Evolutionary conservation across 1,140 invertebrate species (phyloP).

Genomic region (Lanistes nyassanus): DNA sequence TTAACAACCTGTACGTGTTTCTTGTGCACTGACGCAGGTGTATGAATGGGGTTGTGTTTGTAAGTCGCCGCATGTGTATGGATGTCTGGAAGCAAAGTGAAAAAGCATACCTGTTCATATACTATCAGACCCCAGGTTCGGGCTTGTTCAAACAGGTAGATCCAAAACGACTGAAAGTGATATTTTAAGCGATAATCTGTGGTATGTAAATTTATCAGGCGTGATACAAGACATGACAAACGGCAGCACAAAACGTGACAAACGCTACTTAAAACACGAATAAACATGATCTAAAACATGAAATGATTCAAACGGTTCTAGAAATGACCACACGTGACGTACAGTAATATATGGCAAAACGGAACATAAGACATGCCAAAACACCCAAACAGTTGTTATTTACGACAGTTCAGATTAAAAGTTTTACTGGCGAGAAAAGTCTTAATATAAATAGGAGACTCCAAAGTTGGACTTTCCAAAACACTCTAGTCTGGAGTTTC

Average conservation of each 20-base stretch:
- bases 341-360: not conserved
- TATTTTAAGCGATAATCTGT: not conserved
- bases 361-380: too few relatives aligned
- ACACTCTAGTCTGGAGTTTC: too few relatives aligned
- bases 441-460: too few relatives aligned
- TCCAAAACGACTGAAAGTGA: conserved; percentile 42
- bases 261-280: not conserved
- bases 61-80: not conserved
- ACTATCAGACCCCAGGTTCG: conserved; percentile 43
- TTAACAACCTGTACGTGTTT: too few relatives aligned
- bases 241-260: not conserved
- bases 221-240: not conserved
- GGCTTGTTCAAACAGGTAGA: conserved; percentile 38
- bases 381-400: not conserved
- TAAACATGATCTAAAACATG: not conserved
- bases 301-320: not conserved
- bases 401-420: not conserved
- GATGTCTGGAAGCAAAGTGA: conserved; percentile 23
- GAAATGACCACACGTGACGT: too few relatives aligned
- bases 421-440: too few relatives aligned
- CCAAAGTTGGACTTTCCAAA: too few relatives aligned
- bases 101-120: conserved; percentile 47
- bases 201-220: not conserved
- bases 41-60: not conserved
- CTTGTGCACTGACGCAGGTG: too few relatives aligned